Base-by-base conservation (phyloP, 2,888 invertebrate species). In the Eurytoma adleriae region DNA sequence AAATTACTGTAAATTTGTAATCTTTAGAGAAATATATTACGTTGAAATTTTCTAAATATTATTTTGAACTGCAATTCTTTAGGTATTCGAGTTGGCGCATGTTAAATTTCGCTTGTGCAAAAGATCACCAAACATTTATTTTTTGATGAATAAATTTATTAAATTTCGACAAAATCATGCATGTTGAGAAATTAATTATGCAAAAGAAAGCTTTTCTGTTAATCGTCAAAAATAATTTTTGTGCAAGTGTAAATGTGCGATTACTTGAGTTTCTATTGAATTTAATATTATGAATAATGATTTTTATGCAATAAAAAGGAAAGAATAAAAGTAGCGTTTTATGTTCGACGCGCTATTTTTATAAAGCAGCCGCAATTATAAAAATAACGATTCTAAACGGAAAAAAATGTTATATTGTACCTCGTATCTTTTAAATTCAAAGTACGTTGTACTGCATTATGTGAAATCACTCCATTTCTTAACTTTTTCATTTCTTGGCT, bases 381-480 rank as follows among this genome's bases (percentile, higher is more conserved):
- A 62, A 62, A 62, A 62, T 62, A 40, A 40, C 7, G 10, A 62
- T 62, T 62, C n/a, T 30, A n/a, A 2, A 0, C 16, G 30, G 30
- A 12, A 64, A n/a, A 64, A 48, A n/a, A n/a, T 40, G n/a, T 3
- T 5, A 30, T 62, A 12, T 59, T 20, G 4, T 27, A 18, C 30
- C 2, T 18, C 40, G 12, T n/a, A 18, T 13, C 13, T n/a, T 64
- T 48, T 18, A 40, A 4, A 50, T 27, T 12, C 27, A 27, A 20
- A 68, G 27, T 69, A 20, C 40, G 59, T 59, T 20, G 40, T 14
- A 13, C 14, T 0, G 12, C 52, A 40, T 64, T 64, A 13, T 73
- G n/a, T 52, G 40, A 70, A 14, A 52, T 72, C 54, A 56, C 67
- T 81, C 74, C 78, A 66, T 81, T 78, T 81, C 78, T 78, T 13